Percentiles rank a stretch among this genome's conserved stretches.
These are phyloP conservation scores for Esox masquinongy DNA, from an alignment of 2,797 vertebrate species.

Conservation along the genomic window DNA sequence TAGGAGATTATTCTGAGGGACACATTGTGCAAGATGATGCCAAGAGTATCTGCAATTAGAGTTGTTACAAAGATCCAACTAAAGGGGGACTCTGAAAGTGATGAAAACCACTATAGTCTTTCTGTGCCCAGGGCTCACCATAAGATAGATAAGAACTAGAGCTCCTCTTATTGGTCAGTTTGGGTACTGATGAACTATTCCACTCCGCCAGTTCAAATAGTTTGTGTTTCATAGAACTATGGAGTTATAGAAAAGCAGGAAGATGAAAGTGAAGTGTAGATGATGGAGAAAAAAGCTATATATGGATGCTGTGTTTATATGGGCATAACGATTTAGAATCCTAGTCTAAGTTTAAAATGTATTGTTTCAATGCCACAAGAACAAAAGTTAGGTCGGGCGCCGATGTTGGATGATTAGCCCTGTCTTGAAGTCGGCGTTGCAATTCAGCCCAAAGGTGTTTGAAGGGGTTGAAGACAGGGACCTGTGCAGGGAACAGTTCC, in stretches of 20 bases:
- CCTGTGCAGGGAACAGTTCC: too few species aligned
- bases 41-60: slow-evolving; percentile 44
- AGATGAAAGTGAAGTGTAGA: background rate
- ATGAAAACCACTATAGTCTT: slow-evolving; percentile 22
- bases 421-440: too few species aligned
- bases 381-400: too few species aligned
- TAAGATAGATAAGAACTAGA: slow-evolving; percentile 37
- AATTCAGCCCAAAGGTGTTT: too few species aligned
- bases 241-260: background rate
- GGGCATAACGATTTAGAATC: too few species aligned
- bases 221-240: background rate
- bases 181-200: slow-evolving; percentile 17
- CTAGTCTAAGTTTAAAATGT: too few species aligned
- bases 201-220: background rate
- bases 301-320: too few species aligned
- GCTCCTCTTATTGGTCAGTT: slow-evolving; percentile 49
- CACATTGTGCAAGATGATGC: slow-evolving; percentile 41
- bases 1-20: slow-evolving; percentile 36
- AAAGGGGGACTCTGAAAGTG: slow-evolving; percentile 25
- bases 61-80: slow-evolving; percentile 43
- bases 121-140: background rate
- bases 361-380: too few species aligned
- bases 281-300: too few species aligned
- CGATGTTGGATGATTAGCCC: too few species aligned
- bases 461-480: too few species aligned